These are phyloP conservation scores for Drosophila kepulauana DNA, from an alignment of 1,140 invertebrate genomes.

Conservation along the genomic window DNA sequence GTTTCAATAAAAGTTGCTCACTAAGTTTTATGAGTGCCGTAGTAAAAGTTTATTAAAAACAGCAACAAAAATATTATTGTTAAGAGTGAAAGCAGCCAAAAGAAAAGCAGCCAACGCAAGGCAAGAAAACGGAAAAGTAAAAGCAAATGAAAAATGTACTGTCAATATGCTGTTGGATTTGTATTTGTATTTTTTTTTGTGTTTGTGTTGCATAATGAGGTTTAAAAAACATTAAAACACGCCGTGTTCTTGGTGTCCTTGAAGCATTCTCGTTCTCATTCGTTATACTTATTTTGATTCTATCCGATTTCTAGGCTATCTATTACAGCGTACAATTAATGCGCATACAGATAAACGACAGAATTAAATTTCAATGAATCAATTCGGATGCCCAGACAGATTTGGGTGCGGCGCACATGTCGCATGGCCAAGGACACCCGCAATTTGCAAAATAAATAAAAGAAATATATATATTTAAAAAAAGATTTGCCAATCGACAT, in stretches of 20 bases:
- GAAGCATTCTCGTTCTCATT: conserved; percentile 8
- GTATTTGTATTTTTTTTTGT: not conserved
- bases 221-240: conserved; percentile 23
- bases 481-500: conserved; percentile 68
- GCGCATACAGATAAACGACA: conserved; percentile 19
- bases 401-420: conserved; percentile 5
- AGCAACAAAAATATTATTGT: conserved; percentile 74
- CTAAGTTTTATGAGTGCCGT: conserved; percentile 76
- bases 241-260: not conserved
- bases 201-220: conserved; percentile 17
- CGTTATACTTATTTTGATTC: conserved; percentile 1
- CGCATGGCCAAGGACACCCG: conserved; percentile 16
- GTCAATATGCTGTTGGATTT: conserved; percentile 32
- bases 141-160: conserved; percentile 30
- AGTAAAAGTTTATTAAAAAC: conserved; percentile 73
- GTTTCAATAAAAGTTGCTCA: conserved; percentile 58
- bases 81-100: conserved; percentile 49
- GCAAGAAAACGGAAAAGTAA: not conserved
- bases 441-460: not conserved
- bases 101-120: conserved; percentile 2
- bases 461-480: conserved; percentile 29
- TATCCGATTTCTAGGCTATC: conserved; percentile 39
- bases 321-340: conserved; percentile 61
- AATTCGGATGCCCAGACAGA: conserved; percentile 15
- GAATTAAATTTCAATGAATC: conserved; percentile 74